Base-by-base conservation (phyloP, 2,113 vertebrate genomes). In the Pristiophorus japonicus region DNA sequence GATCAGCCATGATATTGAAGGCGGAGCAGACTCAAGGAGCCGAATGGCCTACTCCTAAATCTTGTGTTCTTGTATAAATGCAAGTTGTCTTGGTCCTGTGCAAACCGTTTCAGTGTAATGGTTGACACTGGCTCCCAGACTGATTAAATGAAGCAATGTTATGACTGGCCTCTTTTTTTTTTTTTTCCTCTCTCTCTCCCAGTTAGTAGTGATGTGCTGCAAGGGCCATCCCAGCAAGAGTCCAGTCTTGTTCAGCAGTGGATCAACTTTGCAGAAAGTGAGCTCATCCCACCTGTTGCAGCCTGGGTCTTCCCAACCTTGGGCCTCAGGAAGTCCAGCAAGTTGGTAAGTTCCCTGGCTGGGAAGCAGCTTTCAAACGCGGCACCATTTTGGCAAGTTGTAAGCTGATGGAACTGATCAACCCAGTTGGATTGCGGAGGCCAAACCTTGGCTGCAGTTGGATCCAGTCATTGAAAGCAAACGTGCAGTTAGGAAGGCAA, bases 191-290 rank as follows among this genome's bases (percentile, higher is more conserved):
- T 55, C 70, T 2, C 18, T 11, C 42, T 87, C 85, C 7, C 70
- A 96, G 96, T 96, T 73, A 51, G 94, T n/a, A 63, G n/a, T 7
- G 65, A 94, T 73, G 47, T 22, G 10, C 84, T 96, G 55, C 78
- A 92, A 38, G 96, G 96, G 4, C 51, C 59, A 8, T 62, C 73
- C 20, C n/a, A 55, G 12, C 38, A 91, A 78, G 88, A 96, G 30
- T 30, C 45, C 63, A 62, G 87, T 34, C 38, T 95, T 22, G 47
- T 95, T 65, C 96, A 95, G 88, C 95, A 90, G n/a, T 96, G 96
- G 96, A 34, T 96, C 66, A 91, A 67, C 34, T 94, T 95, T 73
- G 47, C 87, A 0, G 70, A 95, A 27, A 78, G 78, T 4, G 95
- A 95, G 45, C 66, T 96, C 0, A 73, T 88, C 34, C 78, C 95